phyloP scores from a whole-genome alignment of 2,113 vertebrate species.

The Syngnathus floridae region DNA sequence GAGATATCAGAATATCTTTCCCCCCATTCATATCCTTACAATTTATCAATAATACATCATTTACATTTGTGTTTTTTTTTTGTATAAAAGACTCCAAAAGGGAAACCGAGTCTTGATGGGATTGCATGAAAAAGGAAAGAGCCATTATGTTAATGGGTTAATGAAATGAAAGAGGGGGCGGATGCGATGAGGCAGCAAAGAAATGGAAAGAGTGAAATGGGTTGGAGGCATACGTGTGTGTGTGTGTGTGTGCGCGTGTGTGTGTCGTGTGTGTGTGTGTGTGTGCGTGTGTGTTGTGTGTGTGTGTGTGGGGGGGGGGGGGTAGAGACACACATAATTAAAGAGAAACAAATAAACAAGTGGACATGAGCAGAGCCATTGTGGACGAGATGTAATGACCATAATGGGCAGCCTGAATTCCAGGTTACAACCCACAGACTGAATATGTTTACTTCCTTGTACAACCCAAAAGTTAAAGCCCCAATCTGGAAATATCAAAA shows the following conservation, averaged over 20 bases:
- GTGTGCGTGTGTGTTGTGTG: too few species aligned
- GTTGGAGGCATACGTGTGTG: slow-evolving; percentile 6
- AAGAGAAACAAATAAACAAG: slow-evolving; percentile 48
- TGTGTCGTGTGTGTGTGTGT: background rate
- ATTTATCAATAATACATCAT: slow-evolving; percentile 73
- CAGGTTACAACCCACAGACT: slow-evolving; percentile 52
- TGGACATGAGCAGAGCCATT: slow-evolving; percentile 45
- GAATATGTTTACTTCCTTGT: slow-evolving; percentile 44
- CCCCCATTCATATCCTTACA: slow-evolving; percentile 69
- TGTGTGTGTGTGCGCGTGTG: background rate
- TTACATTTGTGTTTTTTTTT: slow-evolving; percentile 66
- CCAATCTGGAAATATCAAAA: slow-evolving; percentile 61
- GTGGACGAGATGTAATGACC: slow-evolving; percentile 39
- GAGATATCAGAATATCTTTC: slow-evolving; percentile 75
- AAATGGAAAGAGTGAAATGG: slow-evolving; percentile 36
- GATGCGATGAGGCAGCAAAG: slow-evolving; percentile 22
- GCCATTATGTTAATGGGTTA: slow-evolving; percentile 28
- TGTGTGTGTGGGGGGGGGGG: background rate
- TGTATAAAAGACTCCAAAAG: slow-evolving; percentile 75
- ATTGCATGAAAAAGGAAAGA: slow-evolving; percentile 48
- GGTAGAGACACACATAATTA: slow-evolving; percentile 33
- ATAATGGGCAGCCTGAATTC: slow-evolving; percentile 59
- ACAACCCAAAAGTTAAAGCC: slow-evolving; percentile 40
- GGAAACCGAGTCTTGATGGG: slow-evolving; percentile 68
- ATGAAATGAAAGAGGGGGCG: slow-evolving; percentile 35